Conservation (phyloP, 1,140 invertebrate genomes). For the Hyles euphorbiae region DNA sequence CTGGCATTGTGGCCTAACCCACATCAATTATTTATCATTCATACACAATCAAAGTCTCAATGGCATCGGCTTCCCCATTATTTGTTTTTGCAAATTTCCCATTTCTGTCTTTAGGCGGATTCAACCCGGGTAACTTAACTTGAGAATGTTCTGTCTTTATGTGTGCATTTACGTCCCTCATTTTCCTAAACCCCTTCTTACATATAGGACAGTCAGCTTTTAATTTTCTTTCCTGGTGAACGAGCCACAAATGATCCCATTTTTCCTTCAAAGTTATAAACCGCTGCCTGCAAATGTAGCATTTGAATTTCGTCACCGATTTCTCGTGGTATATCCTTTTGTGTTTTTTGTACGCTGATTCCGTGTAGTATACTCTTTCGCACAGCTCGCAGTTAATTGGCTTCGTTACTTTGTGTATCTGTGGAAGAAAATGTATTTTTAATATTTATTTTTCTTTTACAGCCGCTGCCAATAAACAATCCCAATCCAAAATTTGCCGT, state of each 20-base stretch:
- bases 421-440: slow-evolving; percentile 1
- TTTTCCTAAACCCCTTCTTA: slow-evolving; percentile 19
- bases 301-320: slow-evolving; percentile 2
- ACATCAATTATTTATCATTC: too few species aligned
- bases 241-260: slow-evolving; percentile 41
- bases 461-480: too few species aligned
- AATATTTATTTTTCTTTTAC: not conserved
- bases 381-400: slow-evolving; percentile 26
- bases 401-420: slow-evolving; percentile 30
- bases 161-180: slow-evolving; percentile 24
- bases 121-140: too few species aligned
- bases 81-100: too few species aligned
- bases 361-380: not conserved
- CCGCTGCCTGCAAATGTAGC: slow-evolving; percentile 12
- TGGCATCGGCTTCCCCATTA: too few species aligned
- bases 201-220: slow-evolving; percentile 31
- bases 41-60: too few species aligned
- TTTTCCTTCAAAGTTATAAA: slow-evolving; percentile 20
- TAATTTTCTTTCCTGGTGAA: slow-evolving; percentile 26
- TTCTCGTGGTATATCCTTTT: slow-evolving; percentile 11
- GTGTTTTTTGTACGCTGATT: slow-evolving; percentile 18
- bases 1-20: too few species aligned
- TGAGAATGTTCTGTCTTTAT: not conserved
- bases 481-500: too few species aligned
- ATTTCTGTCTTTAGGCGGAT: too few species aligned